Evolutionary conservation across 2,888 invertebrate species (phyloP), one percentile per base, ranked within the genome.

Genomic region (Chirona hameri): DNA sequence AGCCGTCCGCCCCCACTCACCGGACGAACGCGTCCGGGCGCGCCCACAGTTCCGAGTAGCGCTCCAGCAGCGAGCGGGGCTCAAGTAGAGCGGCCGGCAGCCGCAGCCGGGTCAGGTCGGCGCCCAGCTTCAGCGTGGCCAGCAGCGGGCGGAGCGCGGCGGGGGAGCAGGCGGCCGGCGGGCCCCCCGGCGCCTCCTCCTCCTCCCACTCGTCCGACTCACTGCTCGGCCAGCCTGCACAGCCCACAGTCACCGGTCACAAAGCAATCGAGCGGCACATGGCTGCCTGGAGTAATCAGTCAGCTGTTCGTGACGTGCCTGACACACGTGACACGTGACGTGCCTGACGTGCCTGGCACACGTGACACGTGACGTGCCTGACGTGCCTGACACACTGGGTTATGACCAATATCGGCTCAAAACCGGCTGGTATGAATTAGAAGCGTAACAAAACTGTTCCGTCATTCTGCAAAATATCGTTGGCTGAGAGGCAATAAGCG

Each of bases 31-130:
- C 84, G 84, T 88, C 87, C 81, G 89, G 88, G 85, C 90, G 89
- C 21, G 89, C 88, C 87, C 89, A 88, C 85, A 88, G 89, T 85
- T 90, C 89, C 27, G 89, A 89, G 87, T 89, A 89, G 88, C 89
- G 87, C 86, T 90, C 90, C 69, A 90, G 86, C n/a, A 90, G 86
- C 12, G 90, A 90, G 14, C 89, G 86, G 82, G 87, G 87, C 85
- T 90, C 90, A 82, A 90, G 85, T 81, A 90, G 89, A 85, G 90
- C 90, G 27, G 89, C 89, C 60, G 90, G 90, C 81, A 90, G 86
- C 14, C 85, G 84, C 83, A 89, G 89, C 86, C 88, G 88, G 1
- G 90, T 90, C 81, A 90, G 87, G 86, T 90, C 90, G 89, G 89
- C 90, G 84, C 90, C 90, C 31, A 90, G 87, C 85, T 90, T 89